A percentile compares a stretch with the other conserved stretches of the same genome.
Conservation (phyloP, 2,797 vertebrate genomes). For the Peromyscus melanophrys region DNA sequence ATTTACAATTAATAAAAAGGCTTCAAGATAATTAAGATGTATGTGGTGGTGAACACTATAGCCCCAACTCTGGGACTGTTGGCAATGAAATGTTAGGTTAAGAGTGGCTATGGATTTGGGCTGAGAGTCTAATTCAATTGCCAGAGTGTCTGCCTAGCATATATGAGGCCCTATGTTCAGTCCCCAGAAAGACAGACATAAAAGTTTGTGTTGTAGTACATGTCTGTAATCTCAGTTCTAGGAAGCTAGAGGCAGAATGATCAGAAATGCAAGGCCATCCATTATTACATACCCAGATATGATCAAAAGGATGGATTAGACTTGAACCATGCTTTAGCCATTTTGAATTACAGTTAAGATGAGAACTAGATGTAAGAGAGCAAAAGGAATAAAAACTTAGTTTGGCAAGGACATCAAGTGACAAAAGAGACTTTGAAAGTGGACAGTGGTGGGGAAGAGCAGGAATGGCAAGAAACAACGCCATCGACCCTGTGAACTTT, state of each 20-base stretch:
- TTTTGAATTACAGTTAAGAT: constrained; percentile 58
- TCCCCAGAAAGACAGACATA: background rate
- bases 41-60: background rate
- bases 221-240: background rate
- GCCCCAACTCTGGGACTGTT: background rate
- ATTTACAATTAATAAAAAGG: constrained; percentile 59
- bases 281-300: background rate
- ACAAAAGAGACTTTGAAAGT: constrained; percentile 39
- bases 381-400: constrained; percentile 18
- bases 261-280: background rate
- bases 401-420: constrained; percentile 60
- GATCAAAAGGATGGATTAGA: constrained; percentile 4
- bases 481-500: background rate
- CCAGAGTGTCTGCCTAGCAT: background rate
- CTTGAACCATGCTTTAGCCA: constrained; percentile 30
- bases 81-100: constrained; percentile 41
- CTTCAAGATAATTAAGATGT: constrained; percentile 43
- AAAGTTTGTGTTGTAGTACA: background rate
- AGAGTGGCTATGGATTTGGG: constrained; percentile 10
- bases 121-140: background rate
- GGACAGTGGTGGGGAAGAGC: background rate
- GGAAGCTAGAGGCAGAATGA: background rate
- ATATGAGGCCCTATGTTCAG: background rate
- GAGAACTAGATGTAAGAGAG: background rate
- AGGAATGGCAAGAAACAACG: background rate